Base-by-base conservation (phyloP, 1,140 invertebrate genomes). In the Heliconius melpomene region DNA sequence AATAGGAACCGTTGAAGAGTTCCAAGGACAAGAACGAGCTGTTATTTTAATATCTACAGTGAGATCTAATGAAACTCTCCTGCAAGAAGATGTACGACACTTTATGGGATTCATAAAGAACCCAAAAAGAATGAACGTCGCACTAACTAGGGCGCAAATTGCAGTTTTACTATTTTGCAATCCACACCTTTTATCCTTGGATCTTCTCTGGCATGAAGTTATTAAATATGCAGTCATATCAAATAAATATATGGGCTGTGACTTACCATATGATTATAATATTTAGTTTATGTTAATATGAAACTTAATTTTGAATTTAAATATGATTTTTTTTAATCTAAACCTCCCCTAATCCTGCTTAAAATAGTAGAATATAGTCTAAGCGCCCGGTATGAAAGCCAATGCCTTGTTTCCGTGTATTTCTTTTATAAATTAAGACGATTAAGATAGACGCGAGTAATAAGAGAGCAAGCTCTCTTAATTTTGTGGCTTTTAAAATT, bases 1-100 rank as follows among this genome's bases (percentile, higher is more conserved):
- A 96, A 96, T 99, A 57, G 98, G 98, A 1, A 98, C 97, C 9
- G 98, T 99, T 2, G 98, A 99, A 95, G 98, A 99, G 90, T 99
- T 99, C 91, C 99, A 99, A 94, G 98, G 98, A 8, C 97, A 98
- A 94, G 98, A 99, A 93, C 95, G 97, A 76, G 96, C 97, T 72
- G 96, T 98, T 3, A 98, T 99, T 54, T 96, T 99, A 1, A 95
- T 99, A 66, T 98, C 98, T 5, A 97, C 97, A 0, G 98, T 99
- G 2, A 95, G 98, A 79, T 96, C 97, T 0, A 90, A 94, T 16
- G 93, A 95, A 5, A 79, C 91, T 66, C 73, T 87, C 23, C 40
- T 94, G 32, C 23, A 91, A 1, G 85, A 94, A 2, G 97, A 98
- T 86, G 76, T 95, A 5, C 95, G 94, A 81, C 94, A 96, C 83